Evolutionary conservation across 2,888 invertebrate genomes (phyloP).

Genomic region (Branchellion lobata): DNA sequence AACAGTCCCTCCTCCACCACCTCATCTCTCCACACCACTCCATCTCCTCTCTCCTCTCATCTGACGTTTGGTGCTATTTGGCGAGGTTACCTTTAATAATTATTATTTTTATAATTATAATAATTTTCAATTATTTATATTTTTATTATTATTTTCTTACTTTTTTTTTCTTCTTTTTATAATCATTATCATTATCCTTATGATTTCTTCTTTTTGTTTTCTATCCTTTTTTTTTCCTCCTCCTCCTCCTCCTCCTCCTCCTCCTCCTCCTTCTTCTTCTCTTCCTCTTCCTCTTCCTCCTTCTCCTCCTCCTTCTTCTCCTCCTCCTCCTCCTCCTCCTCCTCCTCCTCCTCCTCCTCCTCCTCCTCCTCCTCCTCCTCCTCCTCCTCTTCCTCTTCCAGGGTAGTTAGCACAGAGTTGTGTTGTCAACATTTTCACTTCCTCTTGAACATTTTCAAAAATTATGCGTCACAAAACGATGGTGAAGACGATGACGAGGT

Average conservation of each 20-base stretch:
- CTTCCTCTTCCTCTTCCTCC: not conserved
- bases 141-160: too few species aligned
- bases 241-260: not conserved
- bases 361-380: too few species aligned
- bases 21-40: not conserved
- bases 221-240: too few species aligned
- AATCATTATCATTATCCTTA: not conserved
- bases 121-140: too few species aligned
- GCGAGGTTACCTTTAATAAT: not conserved
- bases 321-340: not conserved
- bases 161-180: not conserved
- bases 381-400: too few species aligned
- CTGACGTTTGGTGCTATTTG: constrained; percentile 1
- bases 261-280: not conserved
- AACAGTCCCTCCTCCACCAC: not conserved
- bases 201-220: too few species aligned
- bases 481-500: not conserved
- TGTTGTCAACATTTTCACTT: not conserved
- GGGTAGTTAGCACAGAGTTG: not conserved
- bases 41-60: not conserved
- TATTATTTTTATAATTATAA: too few species aligned
- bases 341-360: not conserved
- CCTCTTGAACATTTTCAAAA: not conserved
- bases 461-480: not conserved
- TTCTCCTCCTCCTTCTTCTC: not conserved